Evolutionary conservation across 2,888 invertebrate genomes (phyloP).

Genomic region (Theodoxus fluviatilis): DNA sequence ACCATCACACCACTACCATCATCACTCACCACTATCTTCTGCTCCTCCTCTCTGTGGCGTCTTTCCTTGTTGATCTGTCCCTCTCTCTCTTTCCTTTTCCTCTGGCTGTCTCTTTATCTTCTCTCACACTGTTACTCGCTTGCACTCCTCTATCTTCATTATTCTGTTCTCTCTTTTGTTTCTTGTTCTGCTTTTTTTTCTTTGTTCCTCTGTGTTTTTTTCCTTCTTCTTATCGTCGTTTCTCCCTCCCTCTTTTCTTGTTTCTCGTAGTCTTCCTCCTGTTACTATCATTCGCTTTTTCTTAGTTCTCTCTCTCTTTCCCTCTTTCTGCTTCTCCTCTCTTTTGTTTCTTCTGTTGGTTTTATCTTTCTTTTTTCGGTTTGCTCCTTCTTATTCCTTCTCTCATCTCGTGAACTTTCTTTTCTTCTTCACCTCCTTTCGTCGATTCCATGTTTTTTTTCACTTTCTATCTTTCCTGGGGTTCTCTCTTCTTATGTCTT

Average conservation of each 20-base stretch:
- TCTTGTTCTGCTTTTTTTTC: background rate
- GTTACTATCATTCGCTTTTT: background rate
- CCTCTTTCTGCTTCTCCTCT: constrained; percentile 11
- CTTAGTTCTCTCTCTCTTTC: background rate
- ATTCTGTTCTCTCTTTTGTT: constrained; percentile 19
- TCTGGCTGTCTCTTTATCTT: too few species aligned
- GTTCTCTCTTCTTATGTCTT: background rate
- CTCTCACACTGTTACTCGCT: too few species aligned
- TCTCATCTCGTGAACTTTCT: background rate
- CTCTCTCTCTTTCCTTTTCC: too few species aligned
- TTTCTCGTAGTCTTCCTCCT: background rate
- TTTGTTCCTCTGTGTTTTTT: background rate
- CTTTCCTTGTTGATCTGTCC: too few species aligned
- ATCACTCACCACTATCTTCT: too few species aligned
- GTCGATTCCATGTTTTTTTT: background rate
- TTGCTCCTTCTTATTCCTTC: constrained; percentile 4
- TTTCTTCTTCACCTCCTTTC: background rate
- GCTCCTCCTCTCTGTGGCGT: too few species aligned
- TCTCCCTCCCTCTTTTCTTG: background rate
- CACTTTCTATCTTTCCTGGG: background rate
- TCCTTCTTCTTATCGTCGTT: constrained; percentile 17
- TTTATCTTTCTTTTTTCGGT: background rate
- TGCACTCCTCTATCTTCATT: constrained; percentile 24
- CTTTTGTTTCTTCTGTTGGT: background rate
- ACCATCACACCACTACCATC: too few species aligned